Conservation (phyloP, 1,140 invertebrate species). For the Penaeus indicus region DNA sequence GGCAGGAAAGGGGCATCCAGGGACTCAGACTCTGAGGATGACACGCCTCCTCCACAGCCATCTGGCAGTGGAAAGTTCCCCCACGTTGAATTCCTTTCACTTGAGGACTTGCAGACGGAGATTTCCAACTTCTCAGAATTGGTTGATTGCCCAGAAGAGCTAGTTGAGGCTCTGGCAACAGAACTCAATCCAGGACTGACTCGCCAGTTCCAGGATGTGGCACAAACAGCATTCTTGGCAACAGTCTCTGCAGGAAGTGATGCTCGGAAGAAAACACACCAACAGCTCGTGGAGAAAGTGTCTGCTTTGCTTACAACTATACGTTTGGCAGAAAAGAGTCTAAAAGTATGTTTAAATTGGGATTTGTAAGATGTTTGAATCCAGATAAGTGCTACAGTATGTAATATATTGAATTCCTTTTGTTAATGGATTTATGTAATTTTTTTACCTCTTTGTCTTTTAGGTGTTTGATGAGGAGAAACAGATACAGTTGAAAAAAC, state of each 20-base stretch:
- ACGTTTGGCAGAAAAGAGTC: slow-evolving; percentile 87
- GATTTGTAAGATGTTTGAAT: too few species aligned
- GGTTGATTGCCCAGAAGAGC: slow-evolving; percentile 72
- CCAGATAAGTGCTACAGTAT: too few species aligned
- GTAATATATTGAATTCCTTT: not conserved
- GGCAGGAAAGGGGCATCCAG: slow-evolving; percentile 76
- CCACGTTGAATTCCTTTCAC: slow-evolving; percentile 77
- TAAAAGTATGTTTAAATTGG: slow-evolving; percentile 74
- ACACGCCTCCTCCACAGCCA: slow-evolving; percentile 66
- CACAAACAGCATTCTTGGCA: slow-evolving; percentile 80
- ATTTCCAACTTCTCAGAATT: slow-evolving; percentile 75
- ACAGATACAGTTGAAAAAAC: slow-evolving; percentile 81
- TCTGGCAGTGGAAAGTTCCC: slow-evolving; percentile 70
- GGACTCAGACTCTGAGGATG: slow-evolving; percentile 70
- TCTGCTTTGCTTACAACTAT: slow-evolving; percentile 82
- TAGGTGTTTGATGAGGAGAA: slow-evolving; percentile 73
- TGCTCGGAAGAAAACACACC: slow-evolving; percentile 78
- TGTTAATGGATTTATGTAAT: not conserved
- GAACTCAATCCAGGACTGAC: slow-evolving; percentile 69
- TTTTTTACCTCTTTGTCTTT: slow-evolving; percentile 67
- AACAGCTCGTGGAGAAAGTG: slow-evolving; percentile 85
- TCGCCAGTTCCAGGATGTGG: slow-evolving; percentile 71
- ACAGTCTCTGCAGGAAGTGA: slow-evolving; percentile 76
- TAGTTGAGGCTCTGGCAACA: slow-evolving; percentile 70
- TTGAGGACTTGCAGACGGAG: slow-evolving; percentile 79